These are phyloP conservation scores for Anisognathus igniventris DNA, from an alignment of 2,797 vertebrate species.

Conservation along the genomic window DNA sequence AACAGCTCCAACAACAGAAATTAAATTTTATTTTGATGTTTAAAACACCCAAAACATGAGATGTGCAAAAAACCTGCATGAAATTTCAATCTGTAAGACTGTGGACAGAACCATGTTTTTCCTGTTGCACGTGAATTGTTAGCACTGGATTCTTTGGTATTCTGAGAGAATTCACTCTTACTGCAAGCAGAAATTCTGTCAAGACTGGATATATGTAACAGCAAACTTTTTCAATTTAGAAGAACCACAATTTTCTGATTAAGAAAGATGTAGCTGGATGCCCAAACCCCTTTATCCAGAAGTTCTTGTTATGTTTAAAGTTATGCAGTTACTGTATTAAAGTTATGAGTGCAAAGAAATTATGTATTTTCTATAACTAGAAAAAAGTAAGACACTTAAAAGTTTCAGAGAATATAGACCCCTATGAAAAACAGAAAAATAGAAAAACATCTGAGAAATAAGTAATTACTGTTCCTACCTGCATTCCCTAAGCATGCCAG, in stretches of 20 bases:
- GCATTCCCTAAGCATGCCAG: slow-evolving; percentile 24
- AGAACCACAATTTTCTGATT: background rate
- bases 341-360: background rate
- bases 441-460: background rate
- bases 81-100: background rate
- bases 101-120: background rate
- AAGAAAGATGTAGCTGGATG: background rate
- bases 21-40: background rate
- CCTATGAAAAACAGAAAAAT: background rate
- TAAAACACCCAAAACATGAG: background rate
- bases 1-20: background rate
- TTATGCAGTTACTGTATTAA: background rate
- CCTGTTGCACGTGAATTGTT: background rate
- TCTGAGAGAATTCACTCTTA: background rate
- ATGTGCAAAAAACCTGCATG: background rate
- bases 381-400: background rate
- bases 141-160: background rate
- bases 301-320: background rate
- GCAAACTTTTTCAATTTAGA: background rate
- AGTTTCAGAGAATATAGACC: background rate
- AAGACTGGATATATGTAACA: background rate
- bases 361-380: background rate
- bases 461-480: slow-evolving; percentile 30
- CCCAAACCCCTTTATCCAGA: background rate
- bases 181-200: background rate